Evolutionary conservation across 2,797 vertebrate genomes (phyloP).

Genomic region (Siniperca obscura): DNA sequence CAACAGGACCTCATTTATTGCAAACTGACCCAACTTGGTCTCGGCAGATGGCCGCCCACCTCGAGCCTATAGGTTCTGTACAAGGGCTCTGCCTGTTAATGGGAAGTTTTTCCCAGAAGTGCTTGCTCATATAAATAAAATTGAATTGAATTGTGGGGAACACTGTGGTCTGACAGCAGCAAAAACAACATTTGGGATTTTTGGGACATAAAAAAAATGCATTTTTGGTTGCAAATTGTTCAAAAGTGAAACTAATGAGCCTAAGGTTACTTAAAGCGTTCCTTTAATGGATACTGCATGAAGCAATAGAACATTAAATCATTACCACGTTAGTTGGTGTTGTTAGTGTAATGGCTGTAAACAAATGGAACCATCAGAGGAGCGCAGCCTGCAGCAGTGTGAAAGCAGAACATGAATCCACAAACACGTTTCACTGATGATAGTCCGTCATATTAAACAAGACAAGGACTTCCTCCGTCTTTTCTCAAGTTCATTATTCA

Average conservation of each 20-base stretch:
- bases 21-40: neutral
- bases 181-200: neutral
- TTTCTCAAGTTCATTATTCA: neutral
- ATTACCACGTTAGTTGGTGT: neutral
- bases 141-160: neutral
- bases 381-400: neutral
- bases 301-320: neutral
- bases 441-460: conserved; percentile 5
- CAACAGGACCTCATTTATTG: neutral
- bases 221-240: neutral
- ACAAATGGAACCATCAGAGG: neutral
- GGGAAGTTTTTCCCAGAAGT: no score
- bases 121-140: no score
- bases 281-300: neutral
- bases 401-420: neutral
- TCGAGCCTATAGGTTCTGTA: no score
- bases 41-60: no score
- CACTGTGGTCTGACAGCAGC: neutral
- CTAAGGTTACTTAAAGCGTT: neutral
- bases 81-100: no score
- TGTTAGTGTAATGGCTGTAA: neutral
- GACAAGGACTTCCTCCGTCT: conserved; percentile 20
- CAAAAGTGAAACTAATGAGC: neutral
- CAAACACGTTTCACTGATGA: neutral
- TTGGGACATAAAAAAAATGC: neutral